A percentile compares a stretch with the other conserved stretches of the same genome.
phyloP scores from a whole-genome alignment of 2,113 vertebrate genomes.

The Xerus inauris region DNA sequence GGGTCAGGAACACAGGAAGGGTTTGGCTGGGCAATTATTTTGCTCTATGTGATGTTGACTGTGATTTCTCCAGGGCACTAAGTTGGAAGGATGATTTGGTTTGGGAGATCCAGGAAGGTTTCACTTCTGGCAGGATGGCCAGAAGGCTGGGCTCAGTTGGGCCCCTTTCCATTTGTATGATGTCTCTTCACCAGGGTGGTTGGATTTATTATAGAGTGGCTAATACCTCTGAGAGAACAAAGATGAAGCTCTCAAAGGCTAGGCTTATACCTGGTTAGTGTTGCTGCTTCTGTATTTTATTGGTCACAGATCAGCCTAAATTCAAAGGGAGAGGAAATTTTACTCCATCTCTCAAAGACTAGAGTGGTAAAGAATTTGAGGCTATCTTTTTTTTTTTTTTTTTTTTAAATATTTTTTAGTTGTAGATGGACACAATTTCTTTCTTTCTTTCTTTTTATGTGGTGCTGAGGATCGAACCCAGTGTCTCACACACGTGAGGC shows the following conservation, averaged over 20 bases:
- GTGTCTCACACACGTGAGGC: no score
- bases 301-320: neutral
- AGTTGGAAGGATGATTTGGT: neutral
- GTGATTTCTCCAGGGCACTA: neutral
- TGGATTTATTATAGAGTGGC: neutral
- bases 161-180: neutral
- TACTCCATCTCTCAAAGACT: neutral
- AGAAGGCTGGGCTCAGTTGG: neutral
- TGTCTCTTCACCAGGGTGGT: neutral
- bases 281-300: neutral
- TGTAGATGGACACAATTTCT: no score
- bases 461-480: no score
- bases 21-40: slow-evolving; percentile 17
- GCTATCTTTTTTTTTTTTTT: no score
- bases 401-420: no score
- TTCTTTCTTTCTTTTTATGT: no score
- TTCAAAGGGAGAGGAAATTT: neutral
- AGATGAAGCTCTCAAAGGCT: neutral
- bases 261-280: neutral
- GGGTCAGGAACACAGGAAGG: neutral
- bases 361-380: slow-evolving; percentile 1
- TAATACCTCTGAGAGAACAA: neutral
- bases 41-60: neutral
- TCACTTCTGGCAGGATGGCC: neutral
- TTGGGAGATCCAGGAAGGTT: neutral